A percentile compares a stretch with the other conserved stretches of the same genome.
Conservation (phyloP, 2,113 vertebrate species). For the Eptesicus fuscus region DNA sequence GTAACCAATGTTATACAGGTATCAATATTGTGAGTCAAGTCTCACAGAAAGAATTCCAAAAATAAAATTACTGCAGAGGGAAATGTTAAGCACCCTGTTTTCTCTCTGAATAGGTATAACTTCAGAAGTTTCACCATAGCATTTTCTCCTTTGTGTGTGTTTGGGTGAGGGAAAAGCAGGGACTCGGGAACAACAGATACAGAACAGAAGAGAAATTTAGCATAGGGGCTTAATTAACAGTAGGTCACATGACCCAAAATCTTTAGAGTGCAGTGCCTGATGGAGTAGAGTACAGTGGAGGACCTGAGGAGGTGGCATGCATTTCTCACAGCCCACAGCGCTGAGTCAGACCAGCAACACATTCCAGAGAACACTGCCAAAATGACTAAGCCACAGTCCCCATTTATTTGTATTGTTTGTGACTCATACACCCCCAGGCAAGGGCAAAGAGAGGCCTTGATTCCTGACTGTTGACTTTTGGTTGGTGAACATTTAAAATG, state of each 20-base stretch:
- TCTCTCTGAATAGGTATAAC: not conserved
- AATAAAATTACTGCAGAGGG: not conserved
- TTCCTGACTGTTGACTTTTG: not conserved
- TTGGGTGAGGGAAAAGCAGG: no score
- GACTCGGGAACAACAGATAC: not conserved
- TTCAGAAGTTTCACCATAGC: not conserved
- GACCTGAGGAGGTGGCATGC: not conserved
- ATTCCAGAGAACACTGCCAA: not conserved
- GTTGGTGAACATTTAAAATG: not conserved
- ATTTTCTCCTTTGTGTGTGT: not conserved
- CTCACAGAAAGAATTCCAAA: not conserved
- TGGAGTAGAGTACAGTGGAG: not conserved
- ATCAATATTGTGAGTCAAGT: not conserved
- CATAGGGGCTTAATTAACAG: not conserved
- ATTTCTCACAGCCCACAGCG: not conserved
- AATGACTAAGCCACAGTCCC: not conserved
- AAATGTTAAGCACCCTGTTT: not conserved
- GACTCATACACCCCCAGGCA: not conserved
- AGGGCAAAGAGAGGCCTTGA: not conserved
- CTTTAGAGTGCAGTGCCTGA: rapidly evolving
- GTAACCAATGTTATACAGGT: not conserved
- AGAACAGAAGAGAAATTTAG: not conserved
- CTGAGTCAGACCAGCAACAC: not conserved
- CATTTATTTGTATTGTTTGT: not conserved
- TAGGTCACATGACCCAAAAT: not conserved